Percentiles rank a stretch among this genome's conserved stretches.
Conservation (phyloP, 1,140 invertebrate species). For the Hylaeus volcanicus region DNA sequence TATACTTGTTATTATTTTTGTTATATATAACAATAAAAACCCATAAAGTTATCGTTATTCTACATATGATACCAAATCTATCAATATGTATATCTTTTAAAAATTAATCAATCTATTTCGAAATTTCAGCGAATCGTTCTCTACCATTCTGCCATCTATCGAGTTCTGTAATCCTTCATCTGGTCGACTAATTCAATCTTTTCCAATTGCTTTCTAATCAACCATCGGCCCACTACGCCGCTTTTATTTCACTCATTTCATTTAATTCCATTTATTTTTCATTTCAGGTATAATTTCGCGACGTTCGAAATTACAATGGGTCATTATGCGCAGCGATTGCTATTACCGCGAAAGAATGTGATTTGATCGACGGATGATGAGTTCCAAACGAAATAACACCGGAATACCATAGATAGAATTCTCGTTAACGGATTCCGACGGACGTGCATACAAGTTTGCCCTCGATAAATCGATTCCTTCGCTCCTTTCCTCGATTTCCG, state of each 20-base stretch:
- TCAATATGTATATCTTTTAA: not conserved
- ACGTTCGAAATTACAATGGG: not conserved
- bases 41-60: too few species aligned
- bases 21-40: too few species aligned
- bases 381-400: slow-evolving; percentile 34
- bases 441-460: slow-evolving; percentile 13
- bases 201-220: slow-evolving; percentile 28
- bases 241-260: not conserved
- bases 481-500: slow-evolving; percentile 32
- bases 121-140: not conserved
- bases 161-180: slow-evolving; percentile 1
- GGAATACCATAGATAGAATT: slow-evolving; percentile 35
- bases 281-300: too few species aligned
- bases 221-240: not conserved
- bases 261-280: too few species aligned
- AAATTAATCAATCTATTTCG: not conserved
- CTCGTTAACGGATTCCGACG: slow-evolving; percentile 35
- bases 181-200: not conserved
- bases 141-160: not conserved
- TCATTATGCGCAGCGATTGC: slow-evolving; percentile 29
- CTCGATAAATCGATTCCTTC: slow-evolving; percentile 33
- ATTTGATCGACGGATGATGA: slow-evolving; percentile 22
- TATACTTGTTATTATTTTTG: too few species aligned
- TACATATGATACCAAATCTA: too few species aligned
- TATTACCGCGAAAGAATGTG: slow-evolving; percentile 35